Evolutionary conservation across 2,888 invertebrate genomes (phyloP).

Genomic region (Phyllotreta cruciferae): DNA sequence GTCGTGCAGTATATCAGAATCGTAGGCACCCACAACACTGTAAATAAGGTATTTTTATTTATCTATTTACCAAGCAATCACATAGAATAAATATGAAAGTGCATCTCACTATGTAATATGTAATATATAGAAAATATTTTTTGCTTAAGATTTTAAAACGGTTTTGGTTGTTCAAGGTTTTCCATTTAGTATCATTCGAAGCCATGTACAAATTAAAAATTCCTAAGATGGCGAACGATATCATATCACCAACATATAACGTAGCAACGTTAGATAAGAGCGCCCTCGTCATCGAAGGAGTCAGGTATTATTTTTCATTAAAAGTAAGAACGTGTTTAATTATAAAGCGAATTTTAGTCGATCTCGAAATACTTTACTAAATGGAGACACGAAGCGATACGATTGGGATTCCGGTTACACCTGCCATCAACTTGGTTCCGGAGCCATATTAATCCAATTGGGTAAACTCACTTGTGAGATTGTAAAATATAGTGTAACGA

Average conservation of each 20-base stretch:
- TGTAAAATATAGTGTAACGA: background rate
- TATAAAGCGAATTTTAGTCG: conserved; percentile 65
- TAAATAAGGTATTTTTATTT: conserved; percentile 77
- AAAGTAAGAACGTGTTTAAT: background rate
- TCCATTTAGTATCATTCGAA: conserved; percentile 93
- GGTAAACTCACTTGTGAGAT: conserved; percentile 58
- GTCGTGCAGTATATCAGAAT: conserved; percentile 86
- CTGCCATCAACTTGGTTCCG: conserved; percentile 94
- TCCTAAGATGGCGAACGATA: conserved; percentile 77
- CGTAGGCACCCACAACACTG: conserved; percentile 93
- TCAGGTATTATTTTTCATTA: conserved; percentile 64
- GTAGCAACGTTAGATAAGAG: conserved; percentile 90
- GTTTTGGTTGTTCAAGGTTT: conserved; percentile 65
- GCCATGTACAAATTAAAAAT: conserved; percentile 82
- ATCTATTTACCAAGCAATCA: no score
- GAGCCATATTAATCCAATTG: conserved; percentile 93
- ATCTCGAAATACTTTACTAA: conserved; percentile 91
- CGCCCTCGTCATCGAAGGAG: conserved; percentile 96
- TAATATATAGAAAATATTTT: background rate
- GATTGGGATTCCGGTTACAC: conserved; percentile 99
- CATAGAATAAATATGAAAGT: no score
- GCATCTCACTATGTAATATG: no score
- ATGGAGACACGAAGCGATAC: conserved; percentile 94
- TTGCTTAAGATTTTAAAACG: conserved; percentile 22
- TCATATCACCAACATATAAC: conserved; percentile 84